Percentiles rank a stretch among this genome's conserved stretches.
Conservation (phyloP, 2,113 vertebrate genomes). For the Plectropomus leopardus region DNA sequence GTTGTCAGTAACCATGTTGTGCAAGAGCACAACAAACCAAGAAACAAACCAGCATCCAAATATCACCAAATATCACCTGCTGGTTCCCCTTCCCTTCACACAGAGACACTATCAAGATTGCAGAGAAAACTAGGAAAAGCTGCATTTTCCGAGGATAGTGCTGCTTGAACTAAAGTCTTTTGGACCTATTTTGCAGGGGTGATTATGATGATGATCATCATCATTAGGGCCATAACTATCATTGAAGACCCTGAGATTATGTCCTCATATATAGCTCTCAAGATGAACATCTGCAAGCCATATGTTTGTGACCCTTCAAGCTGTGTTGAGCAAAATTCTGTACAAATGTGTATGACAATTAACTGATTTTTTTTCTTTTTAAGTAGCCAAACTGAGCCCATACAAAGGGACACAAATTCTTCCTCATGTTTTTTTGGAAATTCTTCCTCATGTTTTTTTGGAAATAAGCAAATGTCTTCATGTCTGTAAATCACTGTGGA, state of each 20-base stretch:
- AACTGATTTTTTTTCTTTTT: too few species aligned
- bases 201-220: not conserved
- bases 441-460: too few species aligned
- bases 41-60: slow-evolving; percentile 7
- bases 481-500: too few species aligned
- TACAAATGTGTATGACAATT: too few species aligned
- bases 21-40: not conserved
- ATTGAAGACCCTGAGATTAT: not conserved
- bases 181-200: not conserved
- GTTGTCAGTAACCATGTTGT: not conserved
- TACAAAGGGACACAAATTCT: too few species aligned
- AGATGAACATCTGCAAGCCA: too few species aligned
- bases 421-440: too few species aligned
- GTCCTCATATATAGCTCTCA: not conserved
- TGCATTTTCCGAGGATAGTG: not conserved
- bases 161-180: not conserved
- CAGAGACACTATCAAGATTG: not conserved
- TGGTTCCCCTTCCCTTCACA: slow-evolving; percentile 1
- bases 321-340: too few species aligned
- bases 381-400: too few species aligned
- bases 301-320: too few species aligned
- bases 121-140: not conserved
- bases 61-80: not conserved
- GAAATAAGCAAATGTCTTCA: too few species aligned
- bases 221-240: not conserved